phyloP scores from a whole-genome alignment of 2,888 invertebrate genomes.

The Chesias legatella region DNA sequence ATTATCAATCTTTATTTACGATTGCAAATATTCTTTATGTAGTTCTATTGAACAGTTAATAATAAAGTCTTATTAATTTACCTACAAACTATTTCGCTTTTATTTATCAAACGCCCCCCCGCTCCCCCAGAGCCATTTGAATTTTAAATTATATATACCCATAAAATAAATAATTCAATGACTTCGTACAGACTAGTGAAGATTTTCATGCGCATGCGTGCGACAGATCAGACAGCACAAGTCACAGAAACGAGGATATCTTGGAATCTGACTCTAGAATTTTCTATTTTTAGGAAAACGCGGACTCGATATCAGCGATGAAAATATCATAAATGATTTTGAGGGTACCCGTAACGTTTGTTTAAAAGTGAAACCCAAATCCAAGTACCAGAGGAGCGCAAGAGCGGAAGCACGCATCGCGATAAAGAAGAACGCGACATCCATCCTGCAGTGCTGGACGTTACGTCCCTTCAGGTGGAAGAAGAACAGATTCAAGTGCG shows the following conservation, averaged over 20 bases:
- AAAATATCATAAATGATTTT: conserved; percentile 35
- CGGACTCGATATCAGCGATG: conserved; percentile 44
- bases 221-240: not conserved
- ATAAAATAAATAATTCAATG: too few species aligned
- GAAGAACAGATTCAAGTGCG: conserved; percentile 63
- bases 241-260: not conserved
- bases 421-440: conserved; percentile 65
- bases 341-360: conserved; percentile 28
- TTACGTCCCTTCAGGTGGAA: conserved; percentile 68
- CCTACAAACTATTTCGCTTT: too few species aligned
- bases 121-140: too few species aligned
- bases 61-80: too few species aligned
- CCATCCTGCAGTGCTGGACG: conserved; percentile 63
- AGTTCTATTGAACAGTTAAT: too few species aligned
- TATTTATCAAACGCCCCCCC: too few species aligned
- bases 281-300: conserved; percentile 74
- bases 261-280: conserved; percentile 29
- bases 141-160: too few species aligned
- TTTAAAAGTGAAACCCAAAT: conserved; percentile 32
- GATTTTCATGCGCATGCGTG: too few species aligned
- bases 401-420: conserved; percentile 58
- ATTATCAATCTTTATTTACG: too few species aligned
- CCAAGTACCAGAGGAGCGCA: conserved; percentile 57
- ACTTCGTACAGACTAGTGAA: too few species aligned
- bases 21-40: too few species aligned